These are phyloP conservation scores for Hucho hucho DNA, from an alignment of 2,113 vertebrate genomes.

Conservation along the genomic window DNA sequence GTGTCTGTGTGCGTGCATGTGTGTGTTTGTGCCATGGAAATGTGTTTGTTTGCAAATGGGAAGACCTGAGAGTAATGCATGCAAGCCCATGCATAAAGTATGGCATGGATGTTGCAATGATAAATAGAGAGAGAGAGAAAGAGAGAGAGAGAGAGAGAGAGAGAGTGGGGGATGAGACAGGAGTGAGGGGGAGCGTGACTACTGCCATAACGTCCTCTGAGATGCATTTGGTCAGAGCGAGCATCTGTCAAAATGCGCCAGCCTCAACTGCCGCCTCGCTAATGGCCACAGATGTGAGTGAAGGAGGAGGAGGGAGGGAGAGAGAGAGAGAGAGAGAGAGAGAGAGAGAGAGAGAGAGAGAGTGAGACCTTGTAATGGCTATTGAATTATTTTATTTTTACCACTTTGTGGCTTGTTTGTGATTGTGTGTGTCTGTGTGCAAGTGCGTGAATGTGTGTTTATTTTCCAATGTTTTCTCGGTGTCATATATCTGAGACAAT, in stretches of 20 bases:
- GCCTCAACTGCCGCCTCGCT: constrained; percentile 54
- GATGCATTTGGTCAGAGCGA: constrained; percentile 80
- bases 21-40: not conserved
- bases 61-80: not conserved
- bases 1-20: not conserved
- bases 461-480: not conserved
- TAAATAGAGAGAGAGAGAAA: too few species aligned
- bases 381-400: constrained; percentile 3
- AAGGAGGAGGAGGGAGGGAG: constrained; percentile 46
- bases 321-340: not conserved
- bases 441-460: constrained; percentile 10
- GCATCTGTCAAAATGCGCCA: constrained; percentile 80
- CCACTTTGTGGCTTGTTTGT: constrained; percentile 1
- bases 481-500: constrained; percentile 3
- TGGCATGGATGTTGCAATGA: too few species aligned
- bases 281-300: constrained; percentile 68
- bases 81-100: not conserved
- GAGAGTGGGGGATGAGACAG: constrained; percentile 5
- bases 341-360: constrained; percentile 5
- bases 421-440: constrained; percentile 22
- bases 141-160: not conserved
- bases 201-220: constrained; percentile 75
- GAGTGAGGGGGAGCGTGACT: constrained; percentile 62
- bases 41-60: not conserved
- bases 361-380: constrained; percentile 3